Evolutionary conservation across 2,797 vertebrate species (phyloP), one percentile per base, ranked within the genome.

Genomic region (Tympanoctomys barrerae): DNA sequence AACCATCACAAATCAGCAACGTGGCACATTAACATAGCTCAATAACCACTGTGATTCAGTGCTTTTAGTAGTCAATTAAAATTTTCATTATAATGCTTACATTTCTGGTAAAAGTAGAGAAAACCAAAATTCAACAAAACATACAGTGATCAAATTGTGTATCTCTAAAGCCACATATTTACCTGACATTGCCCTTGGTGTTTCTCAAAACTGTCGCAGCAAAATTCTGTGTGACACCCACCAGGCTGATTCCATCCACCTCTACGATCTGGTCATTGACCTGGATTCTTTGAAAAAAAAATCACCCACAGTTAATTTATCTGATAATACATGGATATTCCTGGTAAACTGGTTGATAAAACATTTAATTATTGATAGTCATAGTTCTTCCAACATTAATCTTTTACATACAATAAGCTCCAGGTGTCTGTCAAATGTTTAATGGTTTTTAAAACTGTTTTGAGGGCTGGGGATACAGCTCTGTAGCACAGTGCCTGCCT

Each of bases 181-280:
- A 99, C 99, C 99, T 99, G 98, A 99, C 99, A 8, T 99, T 99
- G 92, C 99, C 99, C 96, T 99, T 99, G 61, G 99, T 99, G 98
- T 99, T 99, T 98, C 99, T 99, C 96, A 99, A 99, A 98, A 99
- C 99, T 1, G 99, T 99, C 42, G 99, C 99, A 81, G 99, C 99
- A 87, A 99, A 99, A 98, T 99, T 99, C 98, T 99, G 99, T 0
- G 99, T 99, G 95, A 99, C 99, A 0, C 99, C 99, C 93, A 99
- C 99, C 98, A 99, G 98, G 96, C 99, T 99, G 98, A 99, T 99
- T 92, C 99, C 99, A 80, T 99, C 99, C 93, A 99, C 99, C 98
- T 99, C 99, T 96, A 99, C 99, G 54, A 99, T 99, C 98, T 99
- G 99, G 98, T 99, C 99, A 82, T 99, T 99, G 97, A 99, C 99